A percentile compares a stretch with the other conserved stretches of the same genome.
Evolutionary conservation across 2,797 vertebrate genomes (phyloP).

Genomic region (Sebastes hubbsi): DNA sequence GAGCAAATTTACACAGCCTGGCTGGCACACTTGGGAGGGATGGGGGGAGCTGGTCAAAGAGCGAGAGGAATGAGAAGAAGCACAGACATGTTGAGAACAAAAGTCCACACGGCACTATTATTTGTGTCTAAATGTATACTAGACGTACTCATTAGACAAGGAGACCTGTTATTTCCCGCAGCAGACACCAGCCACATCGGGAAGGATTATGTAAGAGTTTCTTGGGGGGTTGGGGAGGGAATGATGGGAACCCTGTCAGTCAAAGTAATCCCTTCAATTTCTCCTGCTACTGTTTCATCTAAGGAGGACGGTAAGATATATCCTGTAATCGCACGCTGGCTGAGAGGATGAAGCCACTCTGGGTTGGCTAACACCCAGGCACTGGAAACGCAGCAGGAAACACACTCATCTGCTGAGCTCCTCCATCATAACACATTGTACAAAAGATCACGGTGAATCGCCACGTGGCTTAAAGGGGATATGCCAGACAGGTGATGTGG

Average conservation of each 20-base stretch:
- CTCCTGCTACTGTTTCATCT: constrained; percentile 69
- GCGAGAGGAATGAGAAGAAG: constrained; percentile 19
- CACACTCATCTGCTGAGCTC: constrained; percentile 36
- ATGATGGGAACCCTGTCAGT: constrained; percentile 65
- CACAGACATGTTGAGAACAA: constrained; percentile 19
- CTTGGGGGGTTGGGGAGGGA: constrained; percentile 11
- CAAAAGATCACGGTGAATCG: constrained; percentile 17
- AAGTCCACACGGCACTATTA: constrained; percentile 38
- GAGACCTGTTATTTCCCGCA: constrained; percentile 66
- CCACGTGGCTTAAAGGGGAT: background rate
- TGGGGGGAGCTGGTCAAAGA: constrained; percentile 7
- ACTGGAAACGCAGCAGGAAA: constrained; percentile 52
- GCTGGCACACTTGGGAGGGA: constrained; percentile 34
- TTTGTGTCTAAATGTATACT: constrained; percentile 53
- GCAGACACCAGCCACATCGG: constrained; percentile 41
- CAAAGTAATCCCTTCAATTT: constrained; percentile 78
- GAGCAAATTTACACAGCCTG: constrained; percentile 72
- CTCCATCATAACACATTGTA: constrained; percentile 22
- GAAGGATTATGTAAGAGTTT: constrained; percentile 69
- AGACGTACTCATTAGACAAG: constrained; percentile 55
- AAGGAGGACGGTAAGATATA: constrained; percentile 39
- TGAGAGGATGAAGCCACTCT: constrained; percentile 58
- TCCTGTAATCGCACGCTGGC: constrained; percentile 66
- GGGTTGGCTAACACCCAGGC: constrained; percentile 59
- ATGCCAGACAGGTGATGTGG: background rate